Evolutionary conservation across 2,888 invertebrate species (phyloP).

Genomic region (Himalopsyche anomala): DNA sequence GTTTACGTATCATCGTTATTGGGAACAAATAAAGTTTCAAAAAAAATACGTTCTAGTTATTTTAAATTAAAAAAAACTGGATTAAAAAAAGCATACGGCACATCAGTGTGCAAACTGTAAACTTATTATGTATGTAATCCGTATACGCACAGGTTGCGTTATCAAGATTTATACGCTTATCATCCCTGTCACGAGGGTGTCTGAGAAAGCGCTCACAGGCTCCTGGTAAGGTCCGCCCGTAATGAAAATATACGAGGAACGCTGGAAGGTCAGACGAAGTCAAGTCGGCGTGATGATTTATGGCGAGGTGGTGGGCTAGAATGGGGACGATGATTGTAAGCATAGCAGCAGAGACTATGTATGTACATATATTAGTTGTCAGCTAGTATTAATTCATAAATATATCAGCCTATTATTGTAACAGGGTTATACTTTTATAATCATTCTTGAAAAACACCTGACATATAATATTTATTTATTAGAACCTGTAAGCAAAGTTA

Average conservation of each 20-base stretch:
- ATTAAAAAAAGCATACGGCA: too few relatives aligned
- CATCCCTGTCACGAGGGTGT: slow-evolving; percentile 8
- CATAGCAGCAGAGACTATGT: neutral
- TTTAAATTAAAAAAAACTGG: too few relatives aligned
- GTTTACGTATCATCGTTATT: too few relatives aligned
- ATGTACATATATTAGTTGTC: neutral
- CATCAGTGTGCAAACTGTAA: too few relatives aligned
- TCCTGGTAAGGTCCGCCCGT: neutral
- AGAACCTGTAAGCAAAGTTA: too few relatives aligned
- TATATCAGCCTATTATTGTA: too few relatives aligned
- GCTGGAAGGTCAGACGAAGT: slow-evolving; percentile 39
- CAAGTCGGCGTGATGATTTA: slow-evolving; percentile 32
- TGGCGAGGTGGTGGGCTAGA: neutral
- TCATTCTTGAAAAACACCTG: too few relatives aligned
- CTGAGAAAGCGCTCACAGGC: slow-evolving; percentile 24
- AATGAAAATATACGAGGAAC: slow-evolving; percentile 40
- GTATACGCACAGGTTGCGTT: neutral
- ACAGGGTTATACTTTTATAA: too few relatives aligned
- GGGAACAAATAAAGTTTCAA: too few relatives aligned
- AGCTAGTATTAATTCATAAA: neutral
- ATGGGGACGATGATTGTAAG: neutral
- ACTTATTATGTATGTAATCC: too few relatives aligned
- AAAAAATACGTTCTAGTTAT: too few relatives aligned
- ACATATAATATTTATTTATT: too few relatives aligned
- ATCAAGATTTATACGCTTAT: slow-evolving; percentile 27